These are phyloP conservation scores for Tachysurus fulvidraco DNA, from an alignment of 2,113 vertebrate genomes.

Conservation along the genomic window DNA sequence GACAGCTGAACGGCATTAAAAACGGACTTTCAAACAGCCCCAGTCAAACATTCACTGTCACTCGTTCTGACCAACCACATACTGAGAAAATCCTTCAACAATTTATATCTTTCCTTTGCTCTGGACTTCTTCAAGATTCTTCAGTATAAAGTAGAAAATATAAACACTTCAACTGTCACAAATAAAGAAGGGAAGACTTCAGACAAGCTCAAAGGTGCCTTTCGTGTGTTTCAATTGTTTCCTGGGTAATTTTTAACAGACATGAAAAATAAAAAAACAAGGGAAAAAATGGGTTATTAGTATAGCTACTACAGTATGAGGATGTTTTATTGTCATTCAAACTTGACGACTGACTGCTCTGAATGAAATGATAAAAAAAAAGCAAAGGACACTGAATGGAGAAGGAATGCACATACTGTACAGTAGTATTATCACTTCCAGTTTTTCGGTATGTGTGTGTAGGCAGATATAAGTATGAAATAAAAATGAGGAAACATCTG, in stretches of 20 bases:
- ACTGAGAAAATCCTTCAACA: slow-evolving; percentile 8
- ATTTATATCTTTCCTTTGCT: slow-evolving; percentile 54
- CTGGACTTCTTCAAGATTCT: slow-evolving; percentile 43
- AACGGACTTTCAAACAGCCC: background rate
- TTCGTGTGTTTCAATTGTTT: background rate
- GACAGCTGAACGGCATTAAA: background rate
- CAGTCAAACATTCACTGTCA: background rate
- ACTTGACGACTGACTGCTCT: slow-evolving; percentile 54
- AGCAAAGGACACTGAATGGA: slow-evolving; percentile 44
- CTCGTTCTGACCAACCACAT: background rate
- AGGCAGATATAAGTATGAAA: slow-evolving; percentile 50
- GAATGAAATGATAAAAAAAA: slow-evolving; percentile 61
- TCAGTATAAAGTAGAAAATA: slow-evolving; percentile 42
- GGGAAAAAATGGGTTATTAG: background rate
- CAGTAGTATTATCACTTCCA: slow-evolving; percentile 37
- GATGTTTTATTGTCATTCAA: slow-evolving; percentile 45
- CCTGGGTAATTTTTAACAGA: background rate
- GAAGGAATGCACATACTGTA: slow-evolving; percentile 17
- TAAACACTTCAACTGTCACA: background rate
- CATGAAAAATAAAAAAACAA: background rate
- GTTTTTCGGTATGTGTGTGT: slow-evolving; percentile 7
- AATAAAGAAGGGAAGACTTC: background rate
- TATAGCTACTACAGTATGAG: slow-evolving; percentile 42
- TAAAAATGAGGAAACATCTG: slow-evolving; percentile 53
- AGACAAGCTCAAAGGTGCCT: background rate